Conservation (phyloP, 2,888 invertebrate species). For the Drosophila fungiperda region DNA sequence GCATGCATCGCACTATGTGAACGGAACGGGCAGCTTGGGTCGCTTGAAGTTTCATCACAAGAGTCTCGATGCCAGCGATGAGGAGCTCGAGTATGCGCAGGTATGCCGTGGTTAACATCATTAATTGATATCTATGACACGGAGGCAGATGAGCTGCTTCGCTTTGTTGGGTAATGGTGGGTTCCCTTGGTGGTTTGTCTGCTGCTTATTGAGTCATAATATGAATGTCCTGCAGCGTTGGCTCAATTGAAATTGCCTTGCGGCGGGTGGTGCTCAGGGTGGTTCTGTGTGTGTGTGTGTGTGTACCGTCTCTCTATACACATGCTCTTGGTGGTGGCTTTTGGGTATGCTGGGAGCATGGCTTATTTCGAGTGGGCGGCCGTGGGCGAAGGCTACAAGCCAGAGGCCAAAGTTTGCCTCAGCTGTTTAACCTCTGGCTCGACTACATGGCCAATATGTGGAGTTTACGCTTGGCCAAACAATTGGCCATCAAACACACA, state of each 20-base stretch:
- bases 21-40: constrained; percentile 84
- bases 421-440: constrained; percentile 70
- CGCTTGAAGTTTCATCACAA: constrained; percentile 82
- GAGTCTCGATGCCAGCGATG: constrained; percentile 85
- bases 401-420: constrained; percentile 34
- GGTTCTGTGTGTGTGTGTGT: not conserved
- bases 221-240: constrained; percentile 66
- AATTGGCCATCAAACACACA: constrained; percentile 32
- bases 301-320: constrained; percentile 10
- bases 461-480: constrained; percentile 71
- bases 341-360: constrained; percentile 6
- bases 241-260: constrained; percentile 77
- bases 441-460: constrained; percentile 47
- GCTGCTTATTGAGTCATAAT: constrained; percentile 69
- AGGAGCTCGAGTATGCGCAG: constrained; percentile 86
- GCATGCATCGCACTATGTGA: constrained; percentile 74
- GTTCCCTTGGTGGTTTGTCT: constrained; percentile 1
- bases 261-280: constrained; percentile 40
- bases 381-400: constrained; percentile 11
- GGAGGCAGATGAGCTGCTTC: not conserved
- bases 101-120: constrained; percentile 80
- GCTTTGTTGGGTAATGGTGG: not conserved
- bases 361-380: constrained; percentile 4
- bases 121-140: constrained; percentile 31
- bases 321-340: constrained; percentile 60